Percentiles rank a stretch among this genome's conserved stretches.
Evolutionary conservation across 2,888 invertebrate genomes (phyloP).

Genomic region (Dorcus hopei): DNA sequence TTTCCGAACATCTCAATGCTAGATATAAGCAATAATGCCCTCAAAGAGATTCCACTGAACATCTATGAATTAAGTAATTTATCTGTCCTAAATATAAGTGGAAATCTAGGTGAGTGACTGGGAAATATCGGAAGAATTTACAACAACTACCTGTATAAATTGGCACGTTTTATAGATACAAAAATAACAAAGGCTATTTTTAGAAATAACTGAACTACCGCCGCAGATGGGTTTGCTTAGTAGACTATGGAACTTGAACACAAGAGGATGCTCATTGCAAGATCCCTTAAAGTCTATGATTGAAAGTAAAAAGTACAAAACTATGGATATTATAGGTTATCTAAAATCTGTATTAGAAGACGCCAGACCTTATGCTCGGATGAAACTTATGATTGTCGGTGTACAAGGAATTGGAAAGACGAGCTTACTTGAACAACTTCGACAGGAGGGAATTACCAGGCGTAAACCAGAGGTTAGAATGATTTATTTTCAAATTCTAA

Average conservation of each 20-base stretch:
- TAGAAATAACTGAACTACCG: constrained; percentile 82
- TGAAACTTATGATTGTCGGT: constrained; percentile 96
- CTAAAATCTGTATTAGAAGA: constrained; percentile 85
- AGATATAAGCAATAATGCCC: constrained; percentile 86
- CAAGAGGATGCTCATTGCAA: constrained; percentile 81
- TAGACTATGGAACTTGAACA: constrained; percentile 94
- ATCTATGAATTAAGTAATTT: constrained; percentile 83
- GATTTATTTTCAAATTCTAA: not conserved
- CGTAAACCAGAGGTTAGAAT: constrained; percentile 61
- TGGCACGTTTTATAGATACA: constrained; percentile 2
- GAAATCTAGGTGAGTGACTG: constrained; percentile 62
- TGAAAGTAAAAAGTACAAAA: constrained; percentile 88
- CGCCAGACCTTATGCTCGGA: constrained; percentile 88
- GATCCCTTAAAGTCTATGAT: constrained; percentile 91
- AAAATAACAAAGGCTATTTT: constrained; percentile 29
- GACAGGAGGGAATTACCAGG: constrained; percentile 79
- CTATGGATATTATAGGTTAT: constrained; percentile 92
- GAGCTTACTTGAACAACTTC: constrained; percentile 80
- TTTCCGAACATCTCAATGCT: constrained; percentile 94
- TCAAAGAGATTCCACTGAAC: constrained; percentile 75
- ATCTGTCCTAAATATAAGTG: constrained; percentile 91
- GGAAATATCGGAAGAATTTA: not conserved
- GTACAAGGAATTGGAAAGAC: constrained; percentile 87
- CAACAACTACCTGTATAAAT: constrained; percentile 1
- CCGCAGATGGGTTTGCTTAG: constrained; percentile 92